Evolutionary conservation across 2,797 vertebrate genomes (phyloP).

Genomic region (Anisognathus igniventris): DNA sequence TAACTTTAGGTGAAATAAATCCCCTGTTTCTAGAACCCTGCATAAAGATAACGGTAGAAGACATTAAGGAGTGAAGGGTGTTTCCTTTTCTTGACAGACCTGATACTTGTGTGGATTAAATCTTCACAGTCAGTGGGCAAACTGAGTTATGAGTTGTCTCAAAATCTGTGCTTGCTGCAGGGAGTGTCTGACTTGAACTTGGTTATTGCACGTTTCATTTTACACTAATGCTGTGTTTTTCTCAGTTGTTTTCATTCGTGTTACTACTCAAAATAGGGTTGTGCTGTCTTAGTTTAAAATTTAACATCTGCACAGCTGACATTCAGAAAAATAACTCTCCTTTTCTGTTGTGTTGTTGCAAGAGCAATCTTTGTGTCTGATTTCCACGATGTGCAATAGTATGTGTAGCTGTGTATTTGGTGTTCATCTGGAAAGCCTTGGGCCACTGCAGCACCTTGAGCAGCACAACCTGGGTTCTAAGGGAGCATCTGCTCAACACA

Average conservation of each 20-base stretch:
- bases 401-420: background rate
- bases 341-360: background rate
- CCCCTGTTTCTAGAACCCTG: background rate
- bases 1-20: background rate
- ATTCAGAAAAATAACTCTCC: background rate
- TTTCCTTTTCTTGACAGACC: background rate
- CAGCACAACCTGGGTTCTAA: background rate
- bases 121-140: background rate
- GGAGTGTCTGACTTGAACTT: background rate
- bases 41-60: background rate
- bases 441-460: background rate
- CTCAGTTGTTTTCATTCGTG: background rate
- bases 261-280: background rate
- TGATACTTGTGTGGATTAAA: background rate
- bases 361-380: background rate
- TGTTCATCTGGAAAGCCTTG: background rate
- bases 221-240: background rate
- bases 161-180: background rate
- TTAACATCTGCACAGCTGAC: background rate
- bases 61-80: background rate
- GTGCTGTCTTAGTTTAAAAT: background rate
- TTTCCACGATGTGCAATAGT: background rate
- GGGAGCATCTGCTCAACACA: background rate
- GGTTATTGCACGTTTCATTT: background rate
- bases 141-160: background rate